phyloP scores from a whole-genome alignment of 2,888 invertebrate genomes.

The Scaptomyza flava region DNA sequence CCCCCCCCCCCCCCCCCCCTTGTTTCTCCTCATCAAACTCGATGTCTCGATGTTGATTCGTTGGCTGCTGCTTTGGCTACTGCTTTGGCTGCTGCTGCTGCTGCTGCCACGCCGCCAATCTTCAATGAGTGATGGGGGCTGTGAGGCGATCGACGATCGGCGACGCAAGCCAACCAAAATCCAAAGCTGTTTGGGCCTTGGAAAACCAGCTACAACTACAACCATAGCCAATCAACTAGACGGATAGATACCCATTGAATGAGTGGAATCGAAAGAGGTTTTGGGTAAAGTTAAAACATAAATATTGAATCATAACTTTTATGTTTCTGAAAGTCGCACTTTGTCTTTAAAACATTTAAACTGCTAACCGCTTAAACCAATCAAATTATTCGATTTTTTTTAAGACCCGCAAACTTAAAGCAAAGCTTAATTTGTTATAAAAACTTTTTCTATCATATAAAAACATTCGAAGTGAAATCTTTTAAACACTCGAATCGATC shows the following conservation, averaged over 20 bases:
- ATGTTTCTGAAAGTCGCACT: too few species aligned
- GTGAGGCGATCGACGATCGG: conserved; percentile 19
- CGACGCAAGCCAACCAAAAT: conserved; percentile 43
- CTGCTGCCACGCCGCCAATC: conserved; percentile 71
- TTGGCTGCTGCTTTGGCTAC: conserved; percentile 27
- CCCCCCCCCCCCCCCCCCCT: neutral
- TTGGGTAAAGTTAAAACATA: too few species aligned
- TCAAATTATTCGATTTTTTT: too few species aligned
- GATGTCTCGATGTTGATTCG: conserved; percentile 38
- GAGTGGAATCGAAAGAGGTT: neutral
- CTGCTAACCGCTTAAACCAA: too few species aligned
- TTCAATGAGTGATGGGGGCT: conserved; percentile 58
- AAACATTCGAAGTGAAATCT: too few species aligned
- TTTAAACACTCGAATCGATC: too few species aligned
- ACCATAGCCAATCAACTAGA: neutral
- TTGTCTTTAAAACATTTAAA: too few species aligned
- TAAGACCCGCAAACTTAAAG: too few species aligned
- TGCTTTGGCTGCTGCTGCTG: conserved; percentile 33
- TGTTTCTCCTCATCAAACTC: conserved; percentile 17
- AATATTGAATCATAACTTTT: too few species aligned
- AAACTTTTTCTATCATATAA: too few species aligned
- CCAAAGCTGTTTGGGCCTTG: conserved; percentile 5
- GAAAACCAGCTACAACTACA: neutral
- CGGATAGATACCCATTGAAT: conserved; percentile 28
- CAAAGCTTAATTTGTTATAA: too few species aligned